Percentiles rank a stretch among this genome's conserved stretches.
Conservation (phyloP, 2,113 vertebrate genomes). For the Pelodiscus sinensis region DNA sequence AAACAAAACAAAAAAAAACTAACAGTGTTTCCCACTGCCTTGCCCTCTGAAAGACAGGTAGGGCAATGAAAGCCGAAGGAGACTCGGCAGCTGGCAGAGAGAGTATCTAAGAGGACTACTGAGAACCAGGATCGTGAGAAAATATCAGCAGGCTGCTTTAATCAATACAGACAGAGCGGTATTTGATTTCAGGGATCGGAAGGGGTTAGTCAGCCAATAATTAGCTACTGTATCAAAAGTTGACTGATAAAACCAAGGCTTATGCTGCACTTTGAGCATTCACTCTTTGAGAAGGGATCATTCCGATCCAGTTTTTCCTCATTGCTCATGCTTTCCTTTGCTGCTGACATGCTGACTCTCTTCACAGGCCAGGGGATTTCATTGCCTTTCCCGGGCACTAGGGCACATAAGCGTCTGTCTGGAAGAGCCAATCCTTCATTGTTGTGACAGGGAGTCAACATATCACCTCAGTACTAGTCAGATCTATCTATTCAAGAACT, state of each 20-base stretch:
- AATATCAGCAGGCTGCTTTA: constrained; percentile 69
- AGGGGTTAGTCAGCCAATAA: constrained; percentile 76
- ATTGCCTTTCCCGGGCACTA: not conserved
- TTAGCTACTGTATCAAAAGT: constrained; percentile 79
- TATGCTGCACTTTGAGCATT: constrained; percentile 21
- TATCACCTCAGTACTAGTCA: not conserved
- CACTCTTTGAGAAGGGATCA: constrained; percentile 44
- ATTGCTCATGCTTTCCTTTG: not conserved
- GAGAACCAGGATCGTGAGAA: constrained; percentile 84
- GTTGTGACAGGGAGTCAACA: not conserved
- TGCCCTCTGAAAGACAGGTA: constrained; percentile 19
- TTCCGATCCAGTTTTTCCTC: constrained; percentile 22
- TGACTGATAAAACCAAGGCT: constrained; percentile 63
- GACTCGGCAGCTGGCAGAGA: constrained; percentile 14
- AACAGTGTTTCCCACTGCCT: constrained; percentile 27
- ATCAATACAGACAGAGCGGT: constrained; percentile 69
- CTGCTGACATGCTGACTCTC: not conserved
- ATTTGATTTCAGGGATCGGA: constrained; percentile 82
- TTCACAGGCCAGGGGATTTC: not conserved
- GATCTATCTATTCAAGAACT: not conserved
- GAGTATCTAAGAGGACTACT: constrained; percentile 52
- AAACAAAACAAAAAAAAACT: not conserved
- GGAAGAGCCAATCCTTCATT: not conserved
- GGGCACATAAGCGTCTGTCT: fast-evolving
- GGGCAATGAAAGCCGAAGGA: constrained; percentile 43